Percentiles rank a stretch among this genome's conserved stretches.
Evolutionary conservation across 2,797 vertebrate species (phyloP).

Genomic region (Leuciscus waleckii): DNA sequence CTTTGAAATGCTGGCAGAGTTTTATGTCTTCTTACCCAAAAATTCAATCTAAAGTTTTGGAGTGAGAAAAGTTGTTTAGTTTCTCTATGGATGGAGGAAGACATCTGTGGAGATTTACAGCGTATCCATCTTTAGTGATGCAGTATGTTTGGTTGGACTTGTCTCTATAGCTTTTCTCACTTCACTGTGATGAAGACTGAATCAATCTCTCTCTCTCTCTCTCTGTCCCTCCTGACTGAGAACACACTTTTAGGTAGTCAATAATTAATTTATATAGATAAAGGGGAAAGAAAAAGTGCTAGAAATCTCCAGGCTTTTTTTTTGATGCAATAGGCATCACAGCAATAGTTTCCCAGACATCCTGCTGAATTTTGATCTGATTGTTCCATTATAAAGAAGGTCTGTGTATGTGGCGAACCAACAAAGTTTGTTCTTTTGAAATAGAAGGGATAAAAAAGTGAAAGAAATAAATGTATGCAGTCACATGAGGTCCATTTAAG

Average conservation of each 20-base stretch:
- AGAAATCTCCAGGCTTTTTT: background rate
- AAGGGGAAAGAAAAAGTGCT: constrained; percentile 17
- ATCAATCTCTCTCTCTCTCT: constrained; percentile 4
- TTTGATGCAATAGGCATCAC: background rate
- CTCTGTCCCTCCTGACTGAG: constrained; percentile 18
- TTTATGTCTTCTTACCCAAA: background rate
- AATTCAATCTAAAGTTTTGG: constrained; percentile 22
- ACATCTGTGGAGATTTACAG: constrained; percentile 9
- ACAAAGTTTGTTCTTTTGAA: background rate
- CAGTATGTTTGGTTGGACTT: constrained; percentile 18
- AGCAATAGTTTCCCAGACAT: background rate
- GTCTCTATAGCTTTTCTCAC: constrained; percentile 34
- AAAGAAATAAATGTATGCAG: background rate
- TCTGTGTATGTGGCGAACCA: background rate
- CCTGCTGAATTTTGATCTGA: background rate
- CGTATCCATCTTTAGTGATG: constrained; percentile 4
- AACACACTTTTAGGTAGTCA: constrained; percentile 35
- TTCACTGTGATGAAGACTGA: constrained; percentile 21
- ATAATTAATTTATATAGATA: constrained; percentile 50
- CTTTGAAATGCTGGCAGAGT: background rate
- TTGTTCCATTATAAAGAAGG: background rate
- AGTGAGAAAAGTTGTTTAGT: background rate
- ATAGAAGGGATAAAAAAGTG: background rate
- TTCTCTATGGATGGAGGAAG: background rate
- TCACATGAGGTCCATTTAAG: background rate